A percentile compares a stretch with the other conserved stretches of the same genome.
These are phyloP conservation scores for Neoitamus cyanurus DNA, from an alignment of 2,888 invertebrate species.

Conservation along the genomic window DNA sequence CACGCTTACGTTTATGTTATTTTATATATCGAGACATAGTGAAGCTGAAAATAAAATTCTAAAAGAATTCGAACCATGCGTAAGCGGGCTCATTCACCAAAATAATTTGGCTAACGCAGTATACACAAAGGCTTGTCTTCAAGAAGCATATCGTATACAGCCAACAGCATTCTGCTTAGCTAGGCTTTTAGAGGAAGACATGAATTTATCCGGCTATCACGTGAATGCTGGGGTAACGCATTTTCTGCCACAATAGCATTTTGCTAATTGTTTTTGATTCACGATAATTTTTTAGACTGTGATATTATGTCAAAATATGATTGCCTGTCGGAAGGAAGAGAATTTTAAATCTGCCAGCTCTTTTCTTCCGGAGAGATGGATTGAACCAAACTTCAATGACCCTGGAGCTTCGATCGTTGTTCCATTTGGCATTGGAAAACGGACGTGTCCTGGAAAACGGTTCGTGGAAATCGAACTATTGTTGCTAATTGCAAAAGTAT, in stretches of 20 bases:
- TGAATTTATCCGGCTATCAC: conserved; percentile 76
- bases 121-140: conserved; percentile 82
- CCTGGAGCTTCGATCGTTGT: conserved; percentile 74
- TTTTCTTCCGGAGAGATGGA: conserved; percentile 84
- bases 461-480: conserved; percentile 84
- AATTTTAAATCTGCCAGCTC: conserved; percentile 79
- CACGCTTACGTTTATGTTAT: conserved; percentile 81
- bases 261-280: neutral
- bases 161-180: conserved; percentile 86
- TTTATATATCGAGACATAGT: conserved; percentile 77
- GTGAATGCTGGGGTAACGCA: conserved; percentile 76
- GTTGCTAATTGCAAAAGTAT: conserved; percentile 78
- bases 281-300: conserved; percentile 73
- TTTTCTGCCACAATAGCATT: neutral
- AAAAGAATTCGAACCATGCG: conserved; percentile 71
- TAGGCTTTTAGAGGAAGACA: conserved; percentile 78
- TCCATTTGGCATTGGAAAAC: conserved; percentile 83
- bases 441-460: conserved; percentile 87
- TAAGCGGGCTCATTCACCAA: conserved; percentile 69
- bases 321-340: conserved; percentile 80
- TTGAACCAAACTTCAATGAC: conserved; percentile 66
- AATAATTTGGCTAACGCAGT: conserved; percentile 74
- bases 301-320: conserved; percentile 83
- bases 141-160: conserved; percentile 74
- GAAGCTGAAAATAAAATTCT: conserved; percentile 75